phyloP scores from a whole-genome alignment of 1,140 invertebrate genomes.

The Carcinoscorpius rotundicauda region DNA sequence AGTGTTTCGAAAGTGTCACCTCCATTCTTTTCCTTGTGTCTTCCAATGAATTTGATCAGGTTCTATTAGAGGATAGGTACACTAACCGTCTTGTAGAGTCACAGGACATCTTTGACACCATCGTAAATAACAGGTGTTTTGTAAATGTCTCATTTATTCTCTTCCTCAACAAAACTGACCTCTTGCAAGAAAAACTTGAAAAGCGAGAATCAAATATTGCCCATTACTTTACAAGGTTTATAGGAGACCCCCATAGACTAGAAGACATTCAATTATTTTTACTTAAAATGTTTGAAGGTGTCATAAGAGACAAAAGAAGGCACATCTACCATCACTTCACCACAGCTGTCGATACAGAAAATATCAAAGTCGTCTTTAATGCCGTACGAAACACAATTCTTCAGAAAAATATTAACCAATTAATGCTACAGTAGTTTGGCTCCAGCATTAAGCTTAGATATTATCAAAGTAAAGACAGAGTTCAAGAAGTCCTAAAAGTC shows the following conservation, averaged over 20 bases:
- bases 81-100: conserved; percentile 92
- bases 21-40: conserved; percentile 94
- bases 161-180: conserved; percentile 82
- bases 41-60: conserved; percentile 92
- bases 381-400: conserved; percentile 95
- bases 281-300: conserved; percentile 71
- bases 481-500: too few species aligned
- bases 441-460: too few species aligned
- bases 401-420: conserved; percentile 78
- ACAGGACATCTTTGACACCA: conserved; percentile 92
- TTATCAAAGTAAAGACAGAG: too few species aligned
- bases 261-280: conserved; percentile 71
- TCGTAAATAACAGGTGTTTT: conserved; percentile 92
- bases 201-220: conserved; percentile 8
- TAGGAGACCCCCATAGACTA: conserved; percentile 71
- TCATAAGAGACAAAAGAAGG: conserved; percentile 40
- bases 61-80: conserved; percentile 84
- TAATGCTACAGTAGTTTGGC: conserved; percentile 67
- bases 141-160: conserved; percentile 87
- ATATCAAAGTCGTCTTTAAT: conserved; percentile 95
- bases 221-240: conserved; percentile 69
- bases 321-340: conserved; percentile 96
- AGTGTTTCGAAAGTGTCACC: conserved; percentile 92
- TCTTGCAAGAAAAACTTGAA: conserved; percentile 21
- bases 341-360: conserved; percentile 94